Evolutionary conservation across 1,140 invertebrate species (phyloP).

Genomic region (Luehdorfia chinensis): DNA sequence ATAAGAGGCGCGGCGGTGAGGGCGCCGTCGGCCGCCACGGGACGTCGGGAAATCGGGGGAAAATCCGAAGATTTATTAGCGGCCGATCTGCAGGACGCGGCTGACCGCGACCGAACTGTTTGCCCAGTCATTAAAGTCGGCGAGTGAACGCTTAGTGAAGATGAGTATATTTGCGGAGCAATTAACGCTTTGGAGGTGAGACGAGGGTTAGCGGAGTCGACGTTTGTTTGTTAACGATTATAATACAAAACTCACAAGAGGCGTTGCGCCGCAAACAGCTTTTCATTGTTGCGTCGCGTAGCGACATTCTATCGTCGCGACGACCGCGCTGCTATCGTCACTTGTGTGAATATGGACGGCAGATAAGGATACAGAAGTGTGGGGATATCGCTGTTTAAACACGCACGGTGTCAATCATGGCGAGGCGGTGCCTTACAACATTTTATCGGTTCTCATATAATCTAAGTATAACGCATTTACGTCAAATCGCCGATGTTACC

Average conservation of each 20-base stretch:
- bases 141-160: constrained; percentile 61
- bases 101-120: constrained; percentile 60
- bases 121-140: constrained; percentile 70
- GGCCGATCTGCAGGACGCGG: constrained; percentile 41
- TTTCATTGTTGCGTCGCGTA: too few species aligned
- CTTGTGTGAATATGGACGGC: constrained; percentile 42
- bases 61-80: constrained; percentile 69
- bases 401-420: constrained; percentile 64
- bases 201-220: constrained; percentile 64
- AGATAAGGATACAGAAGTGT: constrained; percentile 62
- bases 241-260: constrained; percentile 22
- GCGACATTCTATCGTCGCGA: too few species aligned
- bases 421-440: constrained; percentile 67
- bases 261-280: constrained; percentile 14
- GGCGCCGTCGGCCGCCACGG: constrained; percentile 43
- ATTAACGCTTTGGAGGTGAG: constrained; percentile 67
- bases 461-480: constrained; percentile 71
- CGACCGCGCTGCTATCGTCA: constrained; percentile 3
- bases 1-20: constrained; percentile 60
- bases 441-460: constrained; percentile 70
- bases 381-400: constrained; percentile 58
- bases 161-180: constrained; percentile 71
- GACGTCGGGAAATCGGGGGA: constrained; percentile 65
- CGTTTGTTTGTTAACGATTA: constrained; percentile 49
- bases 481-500: constrained; percentile 68